phyloP scores from a whole-genome alignment of 2,113 vertebrate species.

The Uria aalge region DNA sequence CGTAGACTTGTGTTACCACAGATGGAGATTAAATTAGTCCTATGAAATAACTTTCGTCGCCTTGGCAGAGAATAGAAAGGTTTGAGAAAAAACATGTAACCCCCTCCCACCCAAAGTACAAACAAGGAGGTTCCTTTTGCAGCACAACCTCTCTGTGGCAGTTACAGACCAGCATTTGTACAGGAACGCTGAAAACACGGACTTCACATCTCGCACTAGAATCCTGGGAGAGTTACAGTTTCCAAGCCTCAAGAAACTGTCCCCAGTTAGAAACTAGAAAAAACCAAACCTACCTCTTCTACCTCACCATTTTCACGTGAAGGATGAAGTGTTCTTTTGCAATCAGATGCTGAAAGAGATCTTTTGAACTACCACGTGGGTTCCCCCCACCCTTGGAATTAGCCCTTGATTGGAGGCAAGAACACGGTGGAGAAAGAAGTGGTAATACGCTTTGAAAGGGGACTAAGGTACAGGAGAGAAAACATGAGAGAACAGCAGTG shows the following conservation, averaged over 20 bases:
- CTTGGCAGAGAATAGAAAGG: not conserved
- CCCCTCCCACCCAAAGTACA: not conserved
- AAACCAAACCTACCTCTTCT: not conserved
- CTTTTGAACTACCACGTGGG: not conserved
- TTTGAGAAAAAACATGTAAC: not conserved
- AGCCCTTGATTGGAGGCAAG: not conserved
- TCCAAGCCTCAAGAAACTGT: not conserved
- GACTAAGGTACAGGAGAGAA: not conserved
- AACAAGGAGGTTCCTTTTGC: not conserved
- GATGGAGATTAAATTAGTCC: not conserved
- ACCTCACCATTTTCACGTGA: not conserved
- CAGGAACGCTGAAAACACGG: not conserved
- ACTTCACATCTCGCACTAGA: not conserved
- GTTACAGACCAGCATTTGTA: not conserved
- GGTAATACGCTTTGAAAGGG: not conserved
- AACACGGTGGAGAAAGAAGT: not conserved
- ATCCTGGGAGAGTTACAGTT: not conserved
- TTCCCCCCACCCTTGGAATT: not conserved
- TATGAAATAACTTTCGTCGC: not conserved
- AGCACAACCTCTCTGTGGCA: not conserved
- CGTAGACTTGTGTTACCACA: not conserved
- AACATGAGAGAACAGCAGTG: not conserved
- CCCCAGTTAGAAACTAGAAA: not conserved
- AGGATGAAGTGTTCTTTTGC: not conserved
- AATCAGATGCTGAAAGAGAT: not conserved